A percentile compares a stretch with the other conserved stretches of the same genome.
Conservation (phyloP, 2,113 vertebrate genomes). For the Passerina amoena region DNA sequence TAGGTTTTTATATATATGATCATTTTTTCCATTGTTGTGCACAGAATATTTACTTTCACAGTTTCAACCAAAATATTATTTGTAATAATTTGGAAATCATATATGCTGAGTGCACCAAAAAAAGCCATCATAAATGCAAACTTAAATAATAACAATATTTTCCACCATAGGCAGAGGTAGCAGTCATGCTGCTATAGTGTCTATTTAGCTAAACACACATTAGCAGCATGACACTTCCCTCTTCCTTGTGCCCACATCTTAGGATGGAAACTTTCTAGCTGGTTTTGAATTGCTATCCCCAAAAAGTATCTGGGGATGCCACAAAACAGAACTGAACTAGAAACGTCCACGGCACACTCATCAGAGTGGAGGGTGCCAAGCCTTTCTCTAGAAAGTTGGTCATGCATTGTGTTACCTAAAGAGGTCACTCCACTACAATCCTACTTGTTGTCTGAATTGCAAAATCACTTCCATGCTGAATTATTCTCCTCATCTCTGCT, state of each 20-base stretch:
- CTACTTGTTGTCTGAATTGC: neutral
- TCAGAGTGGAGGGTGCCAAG: neutral
- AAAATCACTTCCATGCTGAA: neutral
- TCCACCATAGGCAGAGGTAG: neutral
- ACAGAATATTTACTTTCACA: neutral
- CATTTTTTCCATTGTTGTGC: neutral
- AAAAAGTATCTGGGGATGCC: neutral
- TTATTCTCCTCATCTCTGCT: neutral
- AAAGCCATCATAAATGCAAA: neutral
- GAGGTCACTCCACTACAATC: neutral
- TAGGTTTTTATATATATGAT: neutral
- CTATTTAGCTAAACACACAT: neutral
- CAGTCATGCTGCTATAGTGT: neutral
- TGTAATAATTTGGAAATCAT: neutral
- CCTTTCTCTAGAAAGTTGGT: neutral
- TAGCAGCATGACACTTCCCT: neutral
- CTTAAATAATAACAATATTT: neutral
- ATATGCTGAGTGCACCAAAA: neutral
- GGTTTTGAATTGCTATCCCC: neutral
- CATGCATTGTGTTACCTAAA: neutral
- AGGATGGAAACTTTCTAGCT: neutral
- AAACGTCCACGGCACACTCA: neutral
- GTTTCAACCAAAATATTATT: neutral
- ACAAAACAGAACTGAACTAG: neutral
- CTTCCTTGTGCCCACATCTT: neutral